Conservation (phyloP, 2,888 invertebrate species). For the Dendrolimus pini region DNA sequence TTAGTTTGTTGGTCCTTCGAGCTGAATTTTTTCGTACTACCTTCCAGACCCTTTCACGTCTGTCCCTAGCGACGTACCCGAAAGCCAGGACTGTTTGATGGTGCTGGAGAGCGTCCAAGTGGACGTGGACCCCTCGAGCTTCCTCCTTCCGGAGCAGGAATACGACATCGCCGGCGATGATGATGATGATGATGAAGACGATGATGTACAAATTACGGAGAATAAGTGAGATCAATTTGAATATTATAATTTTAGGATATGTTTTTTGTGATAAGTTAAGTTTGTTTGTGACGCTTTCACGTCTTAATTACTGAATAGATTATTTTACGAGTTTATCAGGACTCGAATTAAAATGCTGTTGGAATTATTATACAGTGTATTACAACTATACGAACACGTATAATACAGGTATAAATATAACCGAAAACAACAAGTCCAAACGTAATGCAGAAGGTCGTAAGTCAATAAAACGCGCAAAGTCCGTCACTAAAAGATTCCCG, state of each 20-base stretch:
- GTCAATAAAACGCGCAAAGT: too few relatives aligned
- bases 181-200: conserved; percentile 15
- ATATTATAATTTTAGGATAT: neutral
- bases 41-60: conserved; percentile 5
- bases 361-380: too few relatives aligned
- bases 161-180: conserved; percentile 20
- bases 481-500: too few relatives aligned
- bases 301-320: neutral
- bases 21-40: too few relatives aligned
- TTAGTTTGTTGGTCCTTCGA: too few relatives aligned
- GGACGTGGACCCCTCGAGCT: conserved; percentile 44
- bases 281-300: too few relatives aligned
- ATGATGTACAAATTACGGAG: conserved; percentile 7
- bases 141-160: conserved; percentile 32
- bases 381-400: too few relatives aligned
- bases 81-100: conserved; percentile 51
- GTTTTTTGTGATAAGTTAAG: neutral
- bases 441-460: too few relatives aligned
- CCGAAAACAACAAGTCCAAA: too few relatives aligned
- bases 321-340: neutral
- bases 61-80: conserved; percentile 5
- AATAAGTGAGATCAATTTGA: conserved; percentile 6
- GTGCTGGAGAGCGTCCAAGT: conserved; percentile 57
- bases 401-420: too few relatives aligned
- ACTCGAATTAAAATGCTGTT: too few relatives aligned